Conservation (phyloP, 37 sponge, comb jelly and placozoan species). For the Dysidea cf. avara region DNA sequence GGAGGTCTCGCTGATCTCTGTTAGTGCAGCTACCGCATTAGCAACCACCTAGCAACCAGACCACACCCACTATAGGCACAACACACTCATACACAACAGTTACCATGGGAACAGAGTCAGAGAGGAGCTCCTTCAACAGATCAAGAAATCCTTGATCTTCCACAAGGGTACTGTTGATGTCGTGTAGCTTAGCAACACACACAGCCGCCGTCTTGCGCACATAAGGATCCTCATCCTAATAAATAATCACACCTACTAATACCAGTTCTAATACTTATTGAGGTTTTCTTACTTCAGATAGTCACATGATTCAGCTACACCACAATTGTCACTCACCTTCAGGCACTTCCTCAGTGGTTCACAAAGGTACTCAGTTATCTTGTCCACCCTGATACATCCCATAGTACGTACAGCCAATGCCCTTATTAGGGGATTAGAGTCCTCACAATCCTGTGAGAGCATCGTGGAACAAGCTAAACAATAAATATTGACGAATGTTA, state of each 20-base stretch:
- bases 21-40: constrained; percentile 95
- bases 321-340: constrained; percentile 58
- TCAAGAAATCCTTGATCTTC: constrained; percentile 99
- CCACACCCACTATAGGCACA: not conserved
- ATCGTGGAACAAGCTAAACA: not conserved
- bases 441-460: constrained; percentile 74
- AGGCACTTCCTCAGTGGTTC: constrained; percentile 94
- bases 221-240: constrained; percentile 97
- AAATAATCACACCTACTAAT: not conserved
- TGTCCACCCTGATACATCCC: constrained; percentile 97
- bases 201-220: constrained; percentile 98
- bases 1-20: constrained; percentile 90
- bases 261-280: not conserved
- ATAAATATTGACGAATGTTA: constrained; percentile 9
- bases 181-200: constrained; percentile 97
- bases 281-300: not conserved
- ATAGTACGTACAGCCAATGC: constrained; percentile 94
- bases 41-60: constrained; percentile 74
- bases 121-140: constrained; percentile 89
- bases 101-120: constrained; percentile 98
- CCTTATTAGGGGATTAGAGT: constrained; percentile 90
- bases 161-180: constrained; percentile 92
- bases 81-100: not conserved
- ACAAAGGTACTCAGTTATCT: constrained; percentile 95
- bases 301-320: not conserved